Base-by-base conservation (phyloP, 2,113 vertebrate genomes). In the Pterophyllum scalare region DNA sequence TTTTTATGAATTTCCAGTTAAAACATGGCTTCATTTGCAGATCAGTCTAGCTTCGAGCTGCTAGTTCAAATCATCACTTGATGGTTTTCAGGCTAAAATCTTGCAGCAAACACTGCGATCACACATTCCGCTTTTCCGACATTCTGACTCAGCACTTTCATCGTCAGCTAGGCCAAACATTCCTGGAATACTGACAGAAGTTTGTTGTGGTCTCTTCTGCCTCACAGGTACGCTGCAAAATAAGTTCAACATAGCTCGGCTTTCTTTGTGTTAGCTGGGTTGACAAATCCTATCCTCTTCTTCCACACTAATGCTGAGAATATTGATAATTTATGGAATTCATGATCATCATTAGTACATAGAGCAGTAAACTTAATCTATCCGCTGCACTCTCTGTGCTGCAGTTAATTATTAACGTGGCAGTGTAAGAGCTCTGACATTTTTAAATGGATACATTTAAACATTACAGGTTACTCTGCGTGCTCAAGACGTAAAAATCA, bases 391-490 rank as follows among this genome's bases (percentile, higher is more conserved):
- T 67, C 8, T 14, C 62, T 67, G 62, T 67, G 62, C 22, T 0
- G 38, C 43, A 46, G 22, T 46, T 46, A 8, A 22, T 67, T 46
- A 26, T 38, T 46, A 46, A 46, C 0, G 1, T 67, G 43, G 46
- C 38, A 67, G 17, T 40, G 26, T 67, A 22, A 6, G 8, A 67
- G 38, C 1, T 0, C 38, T 46, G 22, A 67, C 15, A 35, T 67
- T 67, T 67, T 67, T 17, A 12, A 46, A 67, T 26, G 14, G 19
- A 67, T 67, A 67, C 8, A 46, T 67, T 67, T 46, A 46, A 67
- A 67, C 64, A 49, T 17, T 49, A 67, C 19, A 67, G 40, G 0
- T 46, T 40, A 26, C 22, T 0, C 40, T 6, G 8, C 26, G 22
- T 46, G 38, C 46, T 46, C 4, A 67, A 46, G 0, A 67, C 10